A percentile compares a stretch with the other conserved stretches of the same genome.
Evolutionary conservation across 1,140 invertebrate genomes (phyloP).

Genomic region (Apis mellifera): Amel_HAv3.1 CM009935.2:2321001-2321500

Average conservation of each 20-base stretch:
- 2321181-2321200: slow-evolving; percentile 50
- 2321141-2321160: neutral
- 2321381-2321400: neutral
- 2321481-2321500: slow-evolving; percentile 44
- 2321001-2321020: slow-evolving; percentile 12
- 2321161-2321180: slow-evolving; percentile 26
- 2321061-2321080: slow-evolving; percentile 51
- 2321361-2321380: no score
- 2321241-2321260: slow-evolving; percentile 75
- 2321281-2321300: slow-evolving; percentile 57
- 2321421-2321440: neutral
- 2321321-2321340: slow-evolving; percentile 58
- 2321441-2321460: neutral
- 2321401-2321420: slow-evolving; percentile 13
- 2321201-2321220: slow-evolving; percentile 50
- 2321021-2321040: neutral
- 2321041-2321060: slow-evolving; percentile 21
- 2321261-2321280: slow-evolving; percentile 70
- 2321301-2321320: slow-evolving; percentile 64
- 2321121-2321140: neutral
- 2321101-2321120: neutral
- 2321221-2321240: slow-evolving; percentile 74
- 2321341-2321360: neutral
- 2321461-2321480: slow-evolving; percentile 36
- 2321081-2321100: slow-evolving; percentile 37